Percentiles rank a stretch among this genome's conserved stretches.
Conservation (phyloP, 92 coral and sea anemone genomes). For the Zoanthus gigantus region DNA sequence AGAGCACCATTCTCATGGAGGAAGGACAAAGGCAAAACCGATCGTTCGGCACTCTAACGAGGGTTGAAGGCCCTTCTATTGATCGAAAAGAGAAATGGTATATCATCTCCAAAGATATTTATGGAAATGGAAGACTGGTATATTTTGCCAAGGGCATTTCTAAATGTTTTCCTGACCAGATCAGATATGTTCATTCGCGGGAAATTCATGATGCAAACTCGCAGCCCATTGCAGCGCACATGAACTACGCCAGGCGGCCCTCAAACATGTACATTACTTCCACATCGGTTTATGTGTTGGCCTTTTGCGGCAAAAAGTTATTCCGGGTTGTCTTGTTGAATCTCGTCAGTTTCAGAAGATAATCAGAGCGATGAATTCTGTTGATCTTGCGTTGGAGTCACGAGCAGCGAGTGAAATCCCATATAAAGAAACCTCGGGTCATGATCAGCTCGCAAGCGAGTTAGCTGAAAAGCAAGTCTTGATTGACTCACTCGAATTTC, state of each 20-base stretch:
- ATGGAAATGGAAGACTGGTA: too few relatives aligned
- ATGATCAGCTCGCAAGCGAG: constrained; percentile 1
- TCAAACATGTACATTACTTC: background rate
- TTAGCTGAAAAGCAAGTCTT: background rate
- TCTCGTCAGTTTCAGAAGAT: constrained; percentile 4
- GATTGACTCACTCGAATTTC: constrained; percentile 21
- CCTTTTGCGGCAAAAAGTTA: background rate
- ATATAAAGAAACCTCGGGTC: background rate
- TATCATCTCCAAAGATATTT: constrained; percentile 19
- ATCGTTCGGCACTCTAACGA: constrained; percentile 16
- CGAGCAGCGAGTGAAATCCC: background rate
- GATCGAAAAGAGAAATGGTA: constrained; percentile 15
- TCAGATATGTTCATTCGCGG: background rate
- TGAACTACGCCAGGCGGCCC: background rate
- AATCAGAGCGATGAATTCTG: constrained; percentile 20
- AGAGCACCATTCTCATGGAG: constrained; percentile 9
- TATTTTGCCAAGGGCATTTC: too few relatives aligned
- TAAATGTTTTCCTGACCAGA: too few relatives aligned
- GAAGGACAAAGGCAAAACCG: constrained; percentile 21
- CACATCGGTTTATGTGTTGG: background rate
- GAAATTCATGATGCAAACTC: constrained; percentile 6
- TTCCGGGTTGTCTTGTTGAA: background rate
- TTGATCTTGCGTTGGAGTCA: constrained; percentile 10
- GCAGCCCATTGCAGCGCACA: constrained; percentile 3
- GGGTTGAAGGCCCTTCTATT: constrained; percentile 22